Evolutionary conservation across 2,888 invertebrate genomes (phyloP).

Genomic region (Boloria euphrosyne): DNA sequence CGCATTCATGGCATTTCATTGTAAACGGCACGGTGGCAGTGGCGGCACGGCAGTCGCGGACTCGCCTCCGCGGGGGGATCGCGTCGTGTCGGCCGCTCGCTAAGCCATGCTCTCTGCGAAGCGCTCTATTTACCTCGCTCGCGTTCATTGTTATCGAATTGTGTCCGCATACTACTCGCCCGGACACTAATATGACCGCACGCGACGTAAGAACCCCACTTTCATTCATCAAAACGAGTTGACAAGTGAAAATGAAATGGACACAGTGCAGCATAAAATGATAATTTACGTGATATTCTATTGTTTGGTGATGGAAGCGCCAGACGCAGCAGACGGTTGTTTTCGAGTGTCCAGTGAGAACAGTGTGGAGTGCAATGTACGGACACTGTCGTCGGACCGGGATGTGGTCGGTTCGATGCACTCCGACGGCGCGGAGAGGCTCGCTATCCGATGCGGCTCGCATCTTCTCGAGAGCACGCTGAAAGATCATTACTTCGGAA

Average conservation of each 20-base stretch:
- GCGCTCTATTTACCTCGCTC: constrained; percentile 61
- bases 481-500: constrained; percentile 87
- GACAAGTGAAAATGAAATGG: constrained; percentile 78
- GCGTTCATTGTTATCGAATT: constrained; percentile 62
- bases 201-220: constrained; percentile 57
- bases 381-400: constrained; percentile 86
- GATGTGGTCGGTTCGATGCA: constrained; percentile 84
- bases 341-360: constrained; percentile 70
- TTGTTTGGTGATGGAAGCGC: constrained; percentile 81
- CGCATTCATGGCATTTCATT: constrained; percentile 76
- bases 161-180: constrained; percentile 57
- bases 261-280: constrained; percentile 79
- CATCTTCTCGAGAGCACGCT: constrained; percentile 86
- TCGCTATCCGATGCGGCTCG: constrained; percentile 88
- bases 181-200: constrained; percentile 67
- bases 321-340: constrained; percentile 72
- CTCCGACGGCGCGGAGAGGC: constrained; percentile 87
- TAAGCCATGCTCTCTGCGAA: constrained; percentile 42
- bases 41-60: constrained; percentile 74
- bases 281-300: constrained; percentile 78
- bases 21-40: constrained; percentile 44
- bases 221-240: constrained; percentile 64
- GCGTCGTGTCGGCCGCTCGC: constrained; percentile 52
- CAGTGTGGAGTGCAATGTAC: constrained; percentile 84
- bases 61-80: constrained; percentile 73